A percentile compares a stretch with the other conserved stretches of the same genome.
Conservation (phyloP, 2,888 invertebrate genomes). For the Gibbula magus region DNA sequence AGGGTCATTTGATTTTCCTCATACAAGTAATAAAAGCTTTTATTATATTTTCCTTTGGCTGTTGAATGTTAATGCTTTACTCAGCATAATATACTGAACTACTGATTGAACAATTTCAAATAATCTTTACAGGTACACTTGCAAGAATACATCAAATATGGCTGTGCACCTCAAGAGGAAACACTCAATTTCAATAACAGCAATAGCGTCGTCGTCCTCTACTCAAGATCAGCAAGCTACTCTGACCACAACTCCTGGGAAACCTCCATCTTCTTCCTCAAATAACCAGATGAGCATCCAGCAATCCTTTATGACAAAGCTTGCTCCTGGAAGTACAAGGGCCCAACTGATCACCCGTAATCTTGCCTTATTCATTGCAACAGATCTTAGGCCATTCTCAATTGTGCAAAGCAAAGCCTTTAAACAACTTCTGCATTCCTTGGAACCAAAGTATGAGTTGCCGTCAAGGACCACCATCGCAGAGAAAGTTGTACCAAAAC, state of each 20-base stretch:
- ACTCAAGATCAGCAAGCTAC: neutral
- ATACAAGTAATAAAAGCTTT: too few relatives aligned
- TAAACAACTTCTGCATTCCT: neutral
- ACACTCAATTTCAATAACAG: neutral
- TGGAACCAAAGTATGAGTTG: constrained; percentile 21
- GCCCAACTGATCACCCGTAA: neutral
- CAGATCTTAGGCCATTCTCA: neutral
- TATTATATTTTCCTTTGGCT: too few relatives aligned
- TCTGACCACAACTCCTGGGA: neutral
- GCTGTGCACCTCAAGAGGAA: constrained; percentile 5
- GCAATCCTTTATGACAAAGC: neutral
- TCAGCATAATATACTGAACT: neutral
- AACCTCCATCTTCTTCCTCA: neutral
- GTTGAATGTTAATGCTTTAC: too few relatives aligned
- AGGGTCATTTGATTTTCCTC: too few relatives aligned
- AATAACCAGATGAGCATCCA: neutral
- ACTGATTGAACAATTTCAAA: neutral
- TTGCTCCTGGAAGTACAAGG: neutral
- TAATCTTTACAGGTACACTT: neutral
- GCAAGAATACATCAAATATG: constrained; percentile 15
- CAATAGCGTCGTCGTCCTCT: neutral
- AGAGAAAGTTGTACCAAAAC: neutral
- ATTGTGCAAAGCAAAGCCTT: constrained; percentile 24
- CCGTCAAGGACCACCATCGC: constrained; percentile 19
- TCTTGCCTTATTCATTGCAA: neutral